Evolutionary conservation across 2,797 vertebrate genomes (phyloP).

Genomic region (Dallia pectoralis): DNA sequence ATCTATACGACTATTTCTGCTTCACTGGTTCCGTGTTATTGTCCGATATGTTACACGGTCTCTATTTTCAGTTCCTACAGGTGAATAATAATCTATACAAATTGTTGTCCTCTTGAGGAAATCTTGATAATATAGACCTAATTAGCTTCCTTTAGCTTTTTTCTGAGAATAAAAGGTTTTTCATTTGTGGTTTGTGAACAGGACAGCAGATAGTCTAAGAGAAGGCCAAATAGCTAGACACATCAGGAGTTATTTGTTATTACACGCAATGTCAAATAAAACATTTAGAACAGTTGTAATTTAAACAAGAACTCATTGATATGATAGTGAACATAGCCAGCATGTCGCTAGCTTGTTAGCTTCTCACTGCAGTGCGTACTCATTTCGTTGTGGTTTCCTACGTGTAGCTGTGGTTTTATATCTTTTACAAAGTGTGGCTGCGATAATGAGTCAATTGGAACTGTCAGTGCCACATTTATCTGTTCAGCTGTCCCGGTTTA

Average conservation of each 20-base stretch:
- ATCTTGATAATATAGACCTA: neutral
- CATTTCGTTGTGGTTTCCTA: neutral
- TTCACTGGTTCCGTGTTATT: neutral
- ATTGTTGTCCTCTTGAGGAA: slow-evolving; percentile 21
- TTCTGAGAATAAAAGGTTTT: neutral
- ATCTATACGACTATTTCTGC: neutral
- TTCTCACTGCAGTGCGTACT: neutral
- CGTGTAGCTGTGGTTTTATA: neutral
- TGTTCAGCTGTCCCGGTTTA: neutral
- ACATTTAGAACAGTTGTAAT: neutral
- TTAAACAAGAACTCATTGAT: neutral
- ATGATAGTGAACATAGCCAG: neutral
- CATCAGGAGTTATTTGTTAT: neutral
- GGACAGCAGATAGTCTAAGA: neutral
- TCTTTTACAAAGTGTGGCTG: neutral
- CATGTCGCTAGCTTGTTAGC: neutral
- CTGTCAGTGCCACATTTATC: neutral
- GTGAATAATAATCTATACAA: too few species aligned
- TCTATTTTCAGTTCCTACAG: neutral
- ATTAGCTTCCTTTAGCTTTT: neutral
- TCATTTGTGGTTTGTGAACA: neutral
- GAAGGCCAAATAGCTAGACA: neutral
- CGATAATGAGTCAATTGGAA: neutral
- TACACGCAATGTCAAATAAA: neutral
- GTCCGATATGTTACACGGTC: neutral